phyloP scores from a whole-genome alignment of 2,888 invertebrate genomes.

The Drosophila limbata region DNA sequence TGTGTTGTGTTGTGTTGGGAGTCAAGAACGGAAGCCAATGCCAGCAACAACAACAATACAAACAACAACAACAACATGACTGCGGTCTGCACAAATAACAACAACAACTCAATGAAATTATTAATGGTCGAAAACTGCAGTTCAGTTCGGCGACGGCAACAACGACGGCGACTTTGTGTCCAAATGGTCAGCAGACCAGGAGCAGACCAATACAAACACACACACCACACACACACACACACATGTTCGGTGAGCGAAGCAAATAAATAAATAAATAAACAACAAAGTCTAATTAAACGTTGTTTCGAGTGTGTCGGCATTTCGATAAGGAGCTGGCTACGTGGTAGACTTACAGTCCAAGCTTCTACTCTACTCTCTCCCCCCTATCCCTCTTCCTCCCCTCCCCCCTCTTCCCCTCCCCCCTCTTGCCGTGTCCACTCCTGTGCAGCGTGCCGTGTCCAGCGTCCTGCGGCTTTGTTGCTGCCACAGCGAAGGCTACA shows the following conservation, averaged over 20 bases:
- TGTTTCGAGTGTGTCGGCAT: constrained; percentile 50
- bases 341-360: not conserved
- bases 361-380: not conserved
- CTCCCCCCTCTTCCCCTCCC: not conserved
- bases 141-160: constrained; percentile 15
- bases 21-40: constrained; percentile 64
- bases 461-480: not conserved
- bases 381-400: not conserved
- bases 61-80: constrained; percentile 25
- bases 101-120: constrained; percentile 70
- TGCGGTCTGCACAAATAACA: constrained; percentile 13
- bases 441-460: constrained; percentile 1
- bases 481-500: not conserved
- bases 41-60: constrained; percentile 35
- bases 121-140: constrained; percentile 74
- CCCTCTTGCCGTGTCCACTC: not conserved
- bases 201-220: constrained; percentile 22
- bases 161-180: constrained; percentile 36
- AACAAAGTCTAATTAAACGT: constrained; percentile 79
- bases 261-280: constrained; percentile 73
- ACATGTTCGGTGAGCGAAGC: constrained; percentile 19
- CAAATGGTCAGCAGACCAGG: constrained; percentile 42
- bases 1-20: constrained; percentile 20
- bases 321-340: constrained; percentile 5
- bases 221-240: constrained; percentile 1